Conservation (phyloP, 1,140 invertebrate species). For the Wiebesia pumilae region DNA sequence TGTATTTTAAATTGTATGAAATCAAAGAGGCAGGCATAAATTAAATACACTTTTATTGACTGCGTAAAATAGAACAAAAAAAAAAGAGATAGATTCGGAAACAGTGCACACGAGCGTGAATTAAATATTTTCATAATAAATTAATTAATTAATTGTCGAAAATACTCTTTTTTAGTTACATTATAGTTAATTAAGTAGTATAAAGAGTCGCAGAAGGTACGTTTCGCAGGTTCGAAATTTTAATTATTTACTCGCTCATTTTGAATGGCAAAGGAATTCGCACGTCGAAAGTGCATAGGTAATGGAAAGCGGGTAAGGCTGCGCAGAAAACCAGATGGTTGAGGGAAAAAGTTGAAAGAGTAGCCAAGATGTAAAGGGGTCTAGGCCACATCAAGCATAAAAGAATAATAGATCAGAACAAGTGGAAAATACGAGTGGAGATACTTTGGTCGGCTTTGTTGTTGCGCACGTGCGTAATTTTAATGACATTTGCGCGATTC, state of each 20-base stretch:
- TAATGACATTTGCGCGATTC: slow-evolving; percentile 58
- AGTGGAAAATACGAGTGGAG: slow-evolving; percentile 16
- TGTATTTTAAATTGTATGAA: background rate
- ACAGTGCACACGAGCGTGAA: background rate
- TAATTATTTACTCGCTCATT: background rate
- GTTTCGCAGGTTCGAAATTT: background rate
- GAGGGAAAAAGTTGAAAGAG: slow-evolving; percentile 1
- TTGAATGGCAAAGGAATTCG: background rate
- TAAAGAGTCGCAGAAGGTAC: background rate
- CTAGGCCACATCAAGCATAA: slow-evolving; percentile 49
- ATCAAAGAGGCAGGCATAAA: background rate
- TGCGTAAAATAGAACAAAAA: background rate
- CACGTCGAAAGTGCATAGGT: background rate
- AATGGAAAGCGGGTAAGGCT: background rate
- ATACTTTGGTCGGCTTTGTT: slow-evolving; percentile 37
- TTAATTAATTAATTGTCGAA: background rate
- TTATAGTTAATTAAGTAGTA: background rate
- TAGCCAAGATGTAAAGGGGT: slow-evolving; percentile 38
- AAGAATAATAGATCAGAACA: slow-evolving; percentile 62
- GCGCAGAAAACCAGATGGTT: background rate
- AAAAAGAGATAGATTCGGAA: background rate
- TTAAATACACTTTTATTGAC: background rate
- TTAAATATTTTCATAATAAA: background rate
- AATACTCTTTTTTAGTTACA: background rate
- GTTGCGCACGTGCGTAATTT: slow-evolving; percentile 61